Conservation (phyloP, 2,888 invertebrate genomes). For the Cepaea hortensis region DNA sequence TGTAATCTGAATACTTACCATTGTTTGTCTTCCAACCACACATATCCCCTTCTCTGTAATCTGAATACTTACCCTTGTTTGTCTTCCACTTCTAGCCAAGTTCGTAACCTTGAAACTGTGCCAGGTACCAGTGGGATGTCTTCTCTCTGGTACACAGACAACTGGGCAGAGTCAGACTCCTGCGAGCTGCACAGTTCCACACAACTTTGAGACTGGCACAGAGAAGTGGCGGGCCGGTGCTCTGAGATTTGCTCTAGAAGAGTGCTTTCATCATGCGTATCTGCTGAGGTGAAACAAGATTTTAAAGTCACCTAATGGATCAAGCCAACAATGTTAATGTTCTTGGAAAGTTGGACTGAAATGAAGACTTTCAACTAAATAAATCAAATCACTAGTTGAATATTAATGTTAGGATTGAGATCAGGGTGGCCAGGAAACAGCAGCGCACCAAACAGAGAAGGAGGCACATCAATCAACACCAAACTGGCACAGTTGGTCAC, state of each 20-base stretch:
- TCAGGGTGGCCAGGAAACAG: too few species aligned
- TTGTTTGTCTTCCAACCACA: slow-evolving; percentile 79
- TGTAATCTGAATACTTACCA: slow-evolving; percentile 53
- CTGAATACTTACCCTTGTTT: slow-evolving; percentile 66
- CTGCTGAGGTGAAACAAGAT: background rate
- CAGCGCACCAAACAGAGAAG: too few species aligned
- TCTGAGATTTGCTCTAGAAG: slow-evolving; percentile 2
- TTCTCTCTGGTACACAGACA: slow-evolving; percentile 79
- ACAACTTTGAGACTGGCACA: slow-evolving; percentile 49
- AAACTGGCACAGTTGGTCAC: too few species aligned
- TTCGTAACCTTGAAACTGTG: slow-evolving; percentile 80
- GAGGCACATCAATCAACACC: too few species aligned
- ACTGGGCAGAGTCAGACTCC: slow-evolving; percentile 20
- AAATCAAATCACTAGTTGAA: too few species aligned
- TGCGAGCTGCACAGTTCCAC: slow-evolving; percentile 40
- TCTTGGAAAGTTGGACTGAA: too few species aligned
- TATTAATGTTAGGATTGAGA: too few species aligned
- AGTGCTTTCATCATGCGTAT: background rate
- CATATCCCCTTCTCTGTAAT: background rate
- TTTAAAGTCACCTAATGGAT: too few species aligned
- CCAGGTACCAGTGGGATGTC: slow-evolving; percentile 83
- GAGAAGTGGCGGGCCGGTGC: background rate
- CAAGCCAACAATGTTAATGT: too few species aligned
- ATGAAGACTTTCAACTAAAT: too few species aligned
- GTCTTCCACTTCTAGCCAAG: slow-evolving; percentile 82